Conservation (phyloP, 2,888 invertebrate species). For the Drosophila glabriapex region DNA sequence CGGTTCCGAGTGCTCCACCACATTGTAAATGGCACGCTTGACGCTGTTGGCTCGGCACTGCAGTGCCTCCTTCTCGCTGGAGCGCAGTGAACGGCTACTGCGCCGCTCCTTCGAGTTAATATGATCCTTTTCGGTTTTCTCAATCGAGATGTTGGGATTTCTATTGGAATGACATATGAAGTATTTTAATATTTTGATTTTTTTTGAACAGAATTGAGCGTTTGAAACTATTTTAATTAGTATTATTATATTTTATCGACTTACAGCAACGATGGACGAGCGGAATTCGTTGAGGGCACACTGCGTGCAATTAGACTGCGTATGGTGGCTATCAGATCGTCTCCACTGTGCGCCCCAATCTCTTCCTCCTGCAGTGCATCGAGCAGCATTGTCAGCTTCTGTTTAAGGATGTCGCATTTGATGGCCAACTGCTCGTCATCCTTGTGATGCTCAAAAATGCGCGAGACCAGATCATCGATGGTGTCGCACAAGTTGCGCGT, state of each 20-base stretch:
- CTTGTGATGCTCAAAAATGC: slow-evolving; percentile 87
- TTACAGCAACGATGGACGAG: slow-evolving; percentile 67
- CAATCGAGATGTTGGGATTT: slow-evolving; percentile 85
- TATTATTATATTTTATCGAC: slow-evolving; percentile 17
- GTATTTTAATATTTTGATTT: neutral
- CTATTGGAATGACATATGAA: slow-evolving; percentile 42
- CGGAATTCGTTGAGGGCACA: slow-evolving; percentile 49
- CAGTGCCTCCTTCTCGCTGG: slow-evolving; percentile 87
- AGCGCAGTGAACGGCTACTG: slow-evolving; percentile 84
- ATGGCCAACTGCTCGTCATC: slow-evolving; percentile 88
- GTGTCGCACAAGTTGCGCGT: slow-evolving; percentile 92
- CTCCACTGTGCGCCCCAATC: slow-evolving; percentile 83
- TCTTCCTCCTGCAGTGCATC: slow-evolving; percentile 91
- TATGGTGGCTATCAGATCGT: slow-evolving; percentile 83
- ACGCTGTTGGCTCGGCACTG: slow-evolving; percentile 91
- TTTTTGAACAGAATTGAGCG: too few species aligned
- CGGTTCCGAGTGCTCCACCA: slow-evolving; percentile 92
- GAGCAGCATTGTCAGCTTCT: slow-evolving; percentile 91
- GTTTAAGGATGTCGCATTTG: slow-evolving; percentile 90
- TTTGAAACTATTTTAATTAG: neutral
- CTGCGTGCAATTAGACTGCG: slow-evolving; percentile 79
- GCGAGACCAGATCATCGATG: slow-evolving; percentile 90
- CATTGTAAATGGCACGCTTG: slow-evolving; percentile 92
- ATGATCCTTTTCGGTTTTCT: slow-evolving; percentile 87
- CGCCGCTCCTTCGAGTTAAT: slow-evolving; percentile 86